Evolutionary conservation across 2,113 vertebrate genomes (phyloP).

Genomic region (Prietella phreatophila): DNA sequence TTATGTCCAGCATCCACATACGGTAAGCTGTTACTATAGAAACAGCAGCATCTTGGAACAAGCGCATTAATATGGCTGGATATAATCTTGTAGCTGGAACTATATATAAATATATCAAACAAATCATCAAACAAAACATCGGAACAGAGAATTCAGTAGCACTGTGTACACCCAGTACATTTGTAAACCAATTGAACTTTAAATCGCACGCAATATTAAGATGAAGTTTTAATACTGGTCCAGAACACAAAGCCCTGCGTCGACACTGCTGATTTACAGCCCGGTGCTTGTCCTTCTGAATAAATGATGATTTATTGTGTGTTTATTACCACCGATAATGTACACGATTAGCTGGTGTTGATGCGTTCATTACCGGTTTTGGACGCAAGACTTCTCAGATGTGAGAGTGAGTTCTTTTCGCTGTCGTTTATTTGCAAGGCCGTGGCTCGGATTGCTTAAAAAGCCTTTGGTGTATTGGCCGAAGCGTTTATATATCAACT

Average conservation of each 20-base stretch:
- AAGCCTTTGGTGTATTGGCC: neutral
- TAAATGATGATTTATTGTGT: constrained; percentile 17
- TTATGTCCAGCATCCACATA: neutral
- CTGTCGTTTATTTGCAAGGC: constrained; percentile 26
- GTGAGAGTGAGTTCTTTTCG: constrained; percentile 26
- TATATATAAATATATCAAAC: neutral
- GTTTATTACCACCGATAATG: constrained; percentile 28
- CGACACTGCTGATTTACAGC: constrained; percentile 12
- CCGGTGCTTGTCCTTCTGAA: neutral
- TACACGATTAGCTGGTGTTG: constrained; percentile 19
- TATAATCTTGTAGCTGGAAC: neutral
- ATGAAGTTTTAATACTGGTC: neutral
- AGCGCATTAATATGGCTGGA: neutral
- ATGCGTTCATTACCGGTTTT: constrained; percentile 27
- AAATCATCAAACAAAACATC: neutral
- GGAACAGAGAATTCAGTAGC: neutral
- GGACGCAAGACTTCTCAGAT: neutral
- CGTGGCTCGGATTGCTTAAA: neutral
- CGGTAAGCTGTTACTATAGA: neutral
- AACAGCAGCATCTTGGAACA: neutral
- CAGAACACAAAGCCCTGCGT: neutral
- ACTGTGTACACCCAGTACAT: neutral
- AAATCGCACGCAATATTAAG: neutral
- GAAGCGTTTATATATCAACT: neutral
- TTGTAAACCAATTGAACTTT: neutral